A percentile compares a stretch with the other conserved stretches of the same genome.
Evolutionary conservation across 2,888 invertebrate species (phyloP).

Genomic region (Maniola hyperantus): DNA sequence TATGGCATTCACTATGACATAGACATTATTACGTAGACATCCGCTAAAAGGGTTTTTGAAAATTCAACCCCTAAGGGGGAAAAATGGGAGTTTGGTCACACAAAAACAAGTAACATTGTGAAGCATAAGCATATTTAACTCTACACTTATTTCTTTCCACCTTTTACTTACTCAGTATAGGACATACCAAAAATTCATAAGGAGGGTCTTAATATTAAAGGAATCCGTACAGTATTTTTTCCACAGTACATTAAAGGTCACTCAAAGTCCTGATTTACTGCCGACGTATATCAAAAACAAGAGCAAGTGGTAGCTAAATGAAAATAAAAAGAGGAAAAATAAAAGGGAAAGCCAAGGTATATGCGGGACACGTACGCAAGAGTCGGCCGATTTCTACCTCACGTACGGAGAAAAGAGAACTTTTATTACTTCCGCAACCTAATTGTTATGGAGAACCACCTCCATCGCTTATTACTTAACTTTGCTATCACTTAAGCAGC

Average conservation of each 20-base stretch:
- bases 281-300: slow-evolving; percentile 33
- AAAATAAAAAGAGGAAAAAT: slow-evolving; percentile 52
- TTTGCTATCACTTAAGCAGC: slow-evolving; percentile 55
- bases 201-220: background rate
- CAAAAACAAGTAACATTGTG: too few relatives aligned
- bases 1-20: too few relatives aligned
- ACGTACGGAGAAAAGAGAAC: slow-evolving; percentile 74
- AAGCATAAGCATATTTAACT: too few relatives aligned
- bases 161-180: too few relatives aligned
- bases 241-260: slow-evolving; percentile 11
- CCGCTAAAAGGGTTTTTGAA: too few relatives aligned
- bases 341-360: slow-evolving; percentile 55
- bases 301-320: slow-evolving; percentile 36
- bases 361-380: slow-evolving; percentile 70
- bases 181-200: background rate
- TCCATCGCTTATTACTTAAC: slow-evolving; percentile 66
- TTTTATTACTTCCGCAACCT: slow-evolving; percentile 76
- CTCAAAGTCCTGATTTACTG: slow-evolving; percentile 25
- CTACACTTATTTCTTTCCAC: too few relatives aligned
- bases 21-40: too few relatives aligned
- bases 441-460: slow-evolving; percentile 75
- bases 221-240: background rate
- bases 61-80: too few relatives aligned
- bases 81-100: too few relatives aligned
- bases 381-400: slow-evolving; percentile 70